Conservation (phyloP, 1,140 invertebrate genomes). For the Papilio glaucus region DNA sequence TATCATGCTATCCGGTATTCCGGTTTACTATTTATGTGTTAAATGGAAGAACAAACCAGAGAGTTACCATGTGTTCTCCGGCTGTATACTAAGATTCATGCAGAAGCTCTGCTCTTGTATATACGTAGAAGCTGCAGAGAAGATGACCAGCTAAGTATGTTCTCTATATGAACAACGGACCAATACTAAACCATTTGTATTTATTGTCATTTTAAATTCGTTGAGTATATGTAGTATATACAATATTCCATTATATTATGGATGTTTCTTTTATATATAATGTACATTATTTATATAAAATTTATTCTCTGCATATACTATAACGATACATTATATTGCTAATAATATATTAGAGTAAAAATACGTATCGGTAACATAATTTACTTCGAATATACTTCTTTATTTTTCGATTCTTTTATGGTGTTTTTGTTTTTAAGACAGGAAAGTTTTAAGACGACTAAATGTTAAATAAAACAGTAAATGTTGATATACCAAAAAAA, state of each 20-base stretch:
- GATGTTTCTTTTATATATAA: background rate
- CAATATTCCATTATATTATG: background rate
- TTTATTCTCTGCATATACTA: too few relatives aligned
- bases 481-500: too few relatives aligned
- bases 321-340: too few relatives aligned
- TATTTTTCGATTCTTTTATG: too few relatives aligned
- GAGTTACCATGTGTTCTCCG: constrained; percentile 69
- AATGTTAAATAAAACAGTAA: too few relatives aligned
- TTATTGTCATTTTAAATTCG: constrained; percentile 1
- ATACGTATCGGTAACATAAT: too few relatives aligned
- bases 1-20: constrained; percentile 94
- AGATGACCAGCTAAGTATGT: constrained; percentile 61
- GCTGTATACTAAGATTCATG: constrained; percentile 72
- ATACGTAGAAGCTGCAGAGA: constrained; percentile 74
- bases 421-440: too few relatives aligned
- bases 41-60: constrained; percentile 91
- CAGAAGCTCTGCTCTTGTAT: constrained; percentile 81
- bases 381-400: too few relatives aligned
- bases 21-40: constrained; percentile 95
- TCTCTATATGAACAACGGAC: constrained; percentile 45
- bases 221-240: background rate
- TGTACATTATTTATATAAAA: background rate
- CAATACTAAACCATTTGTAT: constrained; percentile 42
- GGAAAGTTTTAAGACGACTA: too few relatives aligned
- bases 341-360: too few relatives aligned